A percentile compares a stretch with the other conserved stretches of the same genome.
phyloP scores from a whole-genome alignment of 2,888 invertebrate species.

The Mythimna lalbum region DNA sequence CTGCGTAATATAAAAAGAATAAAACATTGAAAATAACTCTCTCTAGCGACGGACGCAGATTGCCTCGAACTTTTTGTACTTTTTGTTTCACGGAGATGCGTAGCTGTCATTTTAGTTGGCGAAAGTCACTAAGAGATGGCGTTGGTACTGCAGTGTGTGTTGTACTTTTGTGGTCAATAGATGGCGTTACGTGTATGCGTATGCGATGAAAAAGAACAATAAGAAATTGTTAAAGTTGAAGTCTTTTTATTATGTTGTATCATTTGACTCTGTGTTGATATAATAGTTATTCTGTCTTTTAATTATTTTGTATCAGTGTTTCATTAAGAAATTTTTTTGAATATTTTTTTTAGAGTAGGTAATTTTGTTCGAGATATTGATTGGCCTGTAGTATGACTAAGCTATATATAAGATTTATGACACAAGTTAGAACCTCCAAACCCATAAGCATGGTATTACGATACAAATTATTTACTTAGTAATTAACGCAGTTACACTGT shows the following conservation, averaged over 20 bases:
- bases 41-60: conserved; percentile 77
- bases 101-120: neutral
- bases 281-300: neutral
- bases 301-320: neutral
- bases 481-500: conserved; percentile 4
- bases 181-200: conserved; percentile 57
- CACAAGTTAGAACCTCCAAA: neutral
- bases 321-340: neutral
- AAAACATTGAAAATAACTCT: conserved; percentile 77
- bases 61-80: conserved; percentile 69
- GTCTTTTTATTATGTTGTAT: conserved; percentile 19
- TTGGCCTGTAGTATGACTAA: no score
- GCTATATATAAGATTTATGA: neutral
- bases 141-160: conserved; percentile 36
- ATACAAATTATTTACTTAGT: neutral
- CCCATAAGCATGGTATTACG: no score
- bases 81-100: conserved; percentile 44
- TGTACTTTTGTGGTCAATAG: conserved; percentile 45
- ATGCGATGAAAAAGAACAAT: conserved; percentile 54
- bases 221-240: conserved; percentile 16
- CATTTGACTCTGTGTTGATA: neutral
- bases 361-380: neutral
- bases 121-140: conserved; percentile 72
- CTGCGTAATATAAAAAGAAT: conserved; percentile 67
- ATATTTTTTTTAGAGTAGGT: fast-evolving